phyloP scores from a whole-genome alignment of 2,797 vertebrate species.

The Smutsia temminckii region DNA sequence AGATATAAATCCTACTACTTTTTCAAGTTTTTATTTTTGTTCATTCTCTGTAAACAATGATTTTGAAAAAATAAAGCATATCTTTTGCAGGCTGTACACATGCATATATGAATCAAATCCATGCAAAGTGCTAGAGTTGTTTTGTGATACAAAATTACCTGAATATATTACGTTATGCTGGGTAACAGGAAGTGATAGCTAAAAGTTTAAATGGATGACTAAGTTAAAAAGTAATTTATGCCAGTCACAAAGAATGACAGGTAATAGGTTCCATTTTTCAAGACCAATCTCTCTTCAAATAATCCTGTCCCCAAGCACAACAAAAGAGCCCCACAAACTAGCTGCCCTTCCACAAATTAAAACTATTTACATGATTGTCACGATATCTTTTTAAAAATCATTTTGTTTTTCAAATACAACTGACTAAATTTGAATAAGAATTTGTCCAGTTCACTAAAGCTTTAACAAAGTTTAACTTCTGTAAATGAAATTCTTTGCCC shows the following conservation, averaged over 20 bases:
- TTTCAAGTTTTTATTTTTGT: background rate
- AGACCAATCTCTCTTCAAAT: background rate
- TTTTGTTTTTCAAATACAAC: constrained; percentile 25
- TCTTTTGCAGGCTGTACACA: background rate
- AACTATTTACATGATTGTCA: background rate
- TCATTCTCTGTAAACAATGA: background rate
- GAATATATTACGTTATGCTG: background rate
- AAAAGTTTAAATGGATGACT: background rate
- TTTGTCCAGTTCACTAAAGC: background rate
- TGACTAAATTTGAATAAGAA: background rate
- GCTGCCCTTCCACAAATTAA: background rate
- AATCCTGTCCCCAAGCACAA: background rate
- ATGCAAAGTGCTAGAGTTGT: background rate
- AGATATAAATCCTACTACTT: background rate
- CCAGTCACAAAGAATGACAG: background rate
- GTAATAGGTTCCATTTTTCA: background rate
- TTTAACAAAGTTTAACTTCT: background rate
- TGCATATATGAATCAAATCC: background rate
- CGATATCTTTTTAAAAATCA: background rate
- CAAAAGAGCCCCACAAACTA: background rate
- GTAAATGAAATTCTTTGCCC: constrained; percentile 24
- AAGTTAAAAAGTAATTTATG: background rate
- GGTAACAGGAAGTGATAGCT: background rate
- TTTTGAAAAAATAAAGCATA: constrained; percentile 24
- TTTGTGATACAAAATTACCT: background rate